A percentile compares a stretch with the other conserved stretches of the same genome.
Conservation (phyloP, 2,888 invertebrate species). For the Heliothis peltigera region DNA sequence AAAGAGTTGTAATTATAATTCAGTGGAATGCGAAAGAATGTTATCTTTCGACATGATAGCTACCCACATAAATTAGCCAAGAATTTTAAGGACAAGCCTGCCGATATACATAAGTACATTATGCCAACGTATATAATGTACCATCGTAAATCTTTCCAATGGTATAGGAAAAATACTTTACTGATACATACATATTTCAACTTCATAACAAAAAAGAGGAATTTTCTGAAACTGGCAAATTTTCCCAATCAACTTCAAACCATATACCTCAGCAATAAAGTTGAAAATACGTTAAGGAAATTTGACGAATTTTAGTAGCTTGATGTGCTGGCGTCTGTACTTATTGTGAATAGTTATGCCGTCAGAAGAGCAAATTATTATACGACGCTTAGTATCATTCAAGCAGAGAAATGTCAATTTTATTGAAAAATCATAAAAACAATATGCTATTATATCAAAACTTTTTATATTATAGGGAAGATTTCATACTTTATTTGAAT, state of each 20-base stretch:
- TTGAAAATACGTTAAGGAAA: too few species aligned
- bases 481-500: too few species aligned
- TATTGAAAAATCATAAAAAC: too few species aligned
- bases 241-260: too few species aligned
- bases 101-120: slow-evolving; percentile 25
- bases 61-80: slow-evolving; percentile 58
- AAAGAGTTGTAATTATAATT: slow-evolving; percentile 36
- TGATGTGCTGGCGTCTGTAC: too few species aligned
- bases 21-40: slow-evolving; percentile 27
- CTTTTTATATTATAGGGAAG: neutral
- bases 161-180: slow-evolving; percentile 35
- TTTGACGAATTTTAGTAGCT: too few species aligned
- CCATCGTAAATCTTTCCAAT: slow-evolving; percentile 11
- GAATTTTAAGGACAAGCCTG: slow-evolving; percentile 60
- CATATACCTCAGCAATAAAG: too few species aligned
- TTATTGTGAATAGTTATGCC: neutral
- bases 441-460: too few species aligned
- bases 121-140: slow-evolving; percentile 31
- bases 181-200: slow-evolving; percentile 22
- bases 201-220: slow-evolving; percentile 20
- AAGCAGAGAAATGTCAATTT: too few species aligned
- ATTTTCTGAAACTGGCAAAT: too few species aligned
- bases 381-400: too few species aligned
- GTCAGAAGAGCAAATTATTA: neutral
- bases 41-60: slow-evolving; percentile 39